Percentiles rank a stretch among this genome's conserved stretches.
Conservation (phyloP, 2,888 invertebrate species). For the Minunthozetes semirufus region DNA sequence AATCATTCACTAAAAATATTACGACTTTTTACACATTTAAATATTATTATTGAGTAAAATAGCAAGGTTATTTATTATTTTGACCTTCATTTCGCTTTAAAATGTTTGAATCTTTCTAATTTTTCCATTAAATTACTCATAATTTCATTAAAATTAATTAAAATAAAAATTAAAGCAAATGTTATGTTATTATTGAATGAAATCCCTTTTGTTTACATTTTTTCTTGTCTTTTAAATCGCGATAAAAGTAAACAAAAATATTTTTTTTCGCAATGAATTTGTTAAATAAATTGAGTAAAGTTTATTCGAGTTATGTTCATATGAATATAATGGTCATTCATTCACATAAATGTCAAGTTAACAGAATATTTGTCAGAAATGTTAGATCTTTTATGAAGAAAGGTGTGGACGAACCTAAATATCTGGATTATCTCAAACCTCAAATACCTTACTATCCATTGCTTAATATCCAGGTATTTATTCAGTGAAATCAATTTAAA, state of each 20-base stretch:
- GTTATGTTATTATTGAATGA: too few relatives aligned
- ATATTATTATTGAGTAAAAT: too few relatives aligned
- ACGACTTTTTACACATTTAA: too few relatives aligned
- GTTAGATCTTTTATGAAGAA: constrained; percentile 1
- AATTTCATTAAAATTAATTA: too few relatives aligned
- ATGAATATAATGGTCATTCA: not conserved
- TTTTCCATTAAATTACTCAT: too few relatives aligned
- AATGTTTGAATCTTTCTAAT: too few relatives aligned
- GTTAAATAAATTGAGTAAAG: not conserved
- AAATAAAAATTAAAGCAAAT: too few relatives aligned
- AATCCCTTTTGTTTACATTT: not conserved
- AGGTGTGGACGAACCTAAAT: constrained; percentile 34
- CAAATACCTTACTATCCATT: constrained; percentile 36
- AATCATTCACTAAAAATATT: too few relatives aligned
- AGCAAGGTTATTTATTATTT: too few relatives aligned
- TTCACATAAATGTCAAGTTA: not conserved
- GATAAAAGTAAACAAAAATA: not conserved
- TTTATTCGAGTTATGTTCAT: not conserved
- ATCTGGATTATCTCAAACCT: constrained; percentile 35
- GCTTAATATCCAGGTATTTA: constrained; percentile 34
- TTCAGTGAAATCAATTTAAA: not conserved
- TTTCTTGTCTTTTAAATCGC: not conserved
- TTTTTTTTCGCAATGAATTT: not conserved
- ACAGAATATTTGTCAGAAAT: not conserved
- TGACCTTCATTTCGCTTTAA: too few relatives aligned